Evolutionary conservation across 2,797 vertebrate species (phyloP), one percentile per base, ranked within the genome.

Genomic region (Astyanax mexicanus): DNA sequence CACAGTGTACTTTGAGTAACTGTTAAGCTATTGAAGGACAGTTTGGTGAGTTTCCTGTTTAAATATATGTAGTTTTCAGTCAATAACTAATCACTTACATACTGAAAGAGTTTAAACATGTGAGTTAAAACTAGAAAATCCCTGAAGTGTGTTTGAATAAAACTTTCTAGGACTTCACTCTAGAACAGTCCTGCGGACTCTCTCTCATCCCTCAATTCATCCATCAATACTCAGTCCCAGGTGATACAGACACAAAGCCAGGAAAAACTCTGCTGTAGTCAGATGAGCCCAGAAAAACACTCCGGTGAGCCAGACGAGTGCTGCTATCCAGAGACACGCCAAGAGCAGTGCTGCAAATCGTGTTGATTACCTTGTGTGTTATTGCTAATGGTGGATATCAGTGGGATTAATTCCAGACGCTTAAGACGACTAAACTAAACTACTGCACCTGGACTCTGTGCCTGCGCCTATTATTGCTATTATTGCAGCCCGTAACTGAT

Each of bases 391-490:
- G 65, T 45, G 12, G 62, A 37, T 27, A 45, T 10, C 8, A 55
- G 13, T 47, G 7, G 51, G 19, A 37, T 19, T 25, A 44, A 37
- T 62, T 77, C 15, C 40, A 45, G n/a, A 10, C 27, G n/a, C 49
- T 4, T 38, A 6, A 38, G 38, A 44, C 35, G 21, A 1, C 21
- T 61, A 12, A 47, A 15, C 15, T 15, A 7, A 47, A 15, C 15
- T 15, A 7, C 55, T 35, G 12, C 66, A 52, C 57, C 66, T 32
- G 54, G 40, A 35, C 64, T 19, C 25, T 32, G n/a, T n/a, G 1
- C 44, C 75, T 29, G 44, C 12, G 40, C 6, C 35, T 38, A 57
- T 66, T 66, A 40, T n/a, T 19, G 23, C 35, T 38, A 57, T 66
- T 66, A 40, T n/a, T 19, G 23, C 17, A 42, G 40, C 19, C 42